Evolutionary conservation across 64 coral and sea anemone genomes (phyloP).

Genomic region (Exaiptasia diaphana): DNA sequence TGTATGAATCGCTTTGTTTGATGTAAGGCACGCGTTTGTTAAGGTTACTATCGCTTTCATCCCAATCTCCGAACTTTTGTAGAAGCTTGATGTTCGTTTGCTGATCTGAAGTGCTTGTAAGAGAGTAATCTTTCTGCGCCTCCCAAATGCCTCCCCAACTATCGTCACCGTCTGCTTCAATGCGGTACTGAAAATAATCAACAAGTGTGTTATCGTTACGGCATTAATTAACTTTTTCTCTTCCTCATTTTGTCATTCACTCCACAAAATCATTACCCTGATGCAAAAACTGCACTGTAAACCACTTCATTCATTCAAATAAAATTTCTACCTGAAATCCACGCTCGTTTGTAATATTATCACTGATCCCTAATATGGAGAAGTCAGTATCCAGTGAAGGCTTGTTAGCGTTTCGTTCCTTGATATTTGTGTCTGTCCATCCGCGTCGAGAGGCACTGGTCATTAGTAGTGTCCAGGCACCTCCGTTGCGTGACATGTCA

Average conservation of each 20-base stretch:
- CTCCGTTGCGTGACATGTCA: slow-evolving; percentile 60
- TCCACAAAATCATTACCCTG: no score
- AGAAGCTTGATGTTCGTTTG: slow-evolving; percentile 45
- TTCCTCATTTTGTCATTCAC: background rate
- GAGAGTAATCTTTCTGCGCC: slow-evolving; percentile 3
- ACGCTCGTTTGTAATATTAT: background rate
- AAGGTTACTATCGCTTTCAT: slow-evolving; percentile 7
- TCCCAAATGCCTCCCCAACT: slow-evolving; percentile 53
- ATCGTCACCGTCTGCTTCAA: slow-evolving; percentile 50
- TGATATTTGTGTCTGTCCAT: slow-evolving; percentile 11
- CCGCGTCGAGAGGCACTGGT: slow-evolving; percentile 48
- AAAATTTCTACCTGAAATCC: slow-evolving; percentile 21
- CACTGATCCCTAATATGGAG: slow-evolving; percentile 23
- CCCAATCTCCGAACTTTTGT: slow-evolving; percentile 39
- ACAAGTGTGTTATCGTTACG: background rate
- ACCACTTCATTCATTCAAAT: no score
- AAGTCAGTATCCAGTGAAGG: slow-evolving; percentile 12
- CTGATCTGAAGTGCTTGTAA: slow-evolving; percentile 15
- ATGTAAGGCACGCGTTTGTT: slow-evolving; percentile 42
- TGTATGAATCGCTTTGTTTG: background rate
- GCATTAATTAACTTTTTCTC: background rate
- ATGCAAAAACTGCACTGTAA: no score
- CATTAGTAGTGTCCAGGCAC: slow-evolving; percentile 53
- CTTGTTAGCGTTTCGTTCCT: slow-evolving; percentile 8
- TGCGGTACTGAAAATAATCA: slow-evolving; percentile 30